Conservation (phyloP, 2,797 vertebrate species). For the Enteromius mattozi region DNA sequence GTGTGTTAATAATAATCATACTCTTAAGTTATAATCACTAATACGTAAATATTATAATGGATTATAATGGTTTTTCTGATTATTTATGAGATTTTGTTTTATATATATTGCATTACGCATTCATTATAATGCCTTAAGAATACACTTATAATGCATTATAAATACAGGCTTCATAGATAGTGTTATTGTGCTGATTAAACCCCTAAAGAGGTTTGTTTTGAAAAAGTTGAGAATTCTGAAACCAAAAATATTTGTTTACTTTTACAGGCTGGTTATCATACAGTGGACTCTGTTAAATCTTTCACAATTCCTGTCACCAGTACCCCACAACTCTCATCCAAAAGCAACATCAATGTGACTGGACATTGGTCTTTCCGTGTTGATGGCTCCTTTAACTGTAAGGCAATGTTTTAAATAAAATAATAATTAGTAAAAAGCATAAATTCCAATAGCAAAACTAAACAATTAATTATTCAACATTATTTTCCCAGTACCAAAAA, state of each 20-base stretch:
- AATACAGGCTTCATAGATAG: too few species aligned
- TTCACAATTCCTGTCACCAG: background rate
- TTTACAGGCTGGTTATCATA: conserved; percentile 25
- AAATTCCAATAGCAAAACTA: background rate
- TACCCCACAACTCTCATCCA: background rate
- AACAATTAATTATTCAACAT: background rate
- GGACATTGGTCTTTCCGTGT: conserved; percentile 5
- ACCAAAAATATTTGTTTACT: background rate
- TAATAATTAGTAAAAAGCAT: background rate
- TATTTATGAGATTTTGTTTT: too few species aligned
- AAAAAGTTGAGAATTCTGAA: background rate
- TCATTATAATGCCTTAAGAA: too few species aligned
- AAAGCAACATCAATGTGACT: background rate
- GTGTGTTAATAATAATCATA: too few species aligned
- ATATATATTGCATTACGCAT: too few species aligned
- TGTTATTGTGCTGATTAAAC: too few species aligned
- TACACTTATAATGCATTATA: too few species aligned
- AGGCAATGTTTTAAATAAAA: background rate
- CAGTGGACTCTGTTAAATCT: background rate
- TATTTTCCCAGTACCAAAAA: background rate
- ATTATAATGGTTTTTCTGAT: too few species aligned
- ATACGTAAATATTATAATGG: too few species aligned
- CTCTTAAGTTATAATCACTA: too few species aligned
- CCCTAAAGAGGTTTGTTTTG: background rate
- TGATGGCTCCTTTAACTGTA: background rate